Evolutionary conservation across 2,888 invertebrate species (phyloP).

Genomic region (Boloria selene): DNA sequence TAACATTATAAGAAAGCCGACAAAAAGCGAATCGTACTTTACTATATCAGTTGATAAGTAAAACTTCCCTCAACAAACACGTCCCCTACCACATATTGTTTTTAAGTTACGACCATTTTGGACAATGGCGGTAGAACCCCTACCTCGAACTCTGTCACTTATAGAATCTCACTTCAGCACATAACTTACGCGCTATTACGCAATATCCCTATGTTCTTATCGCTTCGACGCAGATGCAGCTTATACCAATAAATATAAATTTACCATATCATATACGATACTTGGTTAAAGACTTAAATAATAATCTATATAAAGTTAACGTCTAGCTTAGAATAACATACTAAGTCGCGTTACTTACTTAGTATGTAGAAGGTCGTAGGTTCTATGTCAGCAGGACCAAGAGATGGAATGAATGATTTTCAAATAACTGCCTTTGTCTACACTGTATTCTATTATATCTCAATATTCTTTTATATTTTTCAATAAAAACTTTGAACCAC

Average conservation of each 20-base stretch:
- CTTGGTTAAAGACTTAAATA: too few relatives aligned
- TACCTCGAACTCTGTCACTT: constrained; percentile 2
- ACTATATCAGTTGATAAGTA: not conserved
- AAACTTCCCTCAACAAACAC: not conserved
- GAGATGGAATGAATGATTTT: too few relatives aligned
- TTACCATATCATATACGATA: not conserved
- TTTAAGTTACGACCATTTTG: constrained; percentile 70
- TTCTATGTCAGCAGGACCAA: too few relatives aligned
- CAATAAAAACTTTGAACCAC: too few relatives aligned
- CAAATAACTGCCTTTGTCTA: too few relatives aligned
- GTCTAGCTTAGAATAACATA: too few relatives aligned
- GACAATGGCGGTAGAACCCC: constrained; percentile 62
- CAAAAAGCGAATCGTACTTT: too few relatives aligned
- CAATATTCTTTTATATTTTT: too few relatives aligned
- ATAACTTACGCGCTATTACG: constrained; percentile 10
- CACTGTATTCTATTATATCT: too few relatives aligned
- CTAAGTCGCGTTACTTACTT: too few relatives aligned
- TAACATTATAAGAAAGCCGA: not conserved
- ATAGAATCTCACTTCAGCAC: constrained; percentile 4
- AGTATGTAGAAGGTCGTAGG: too few relatives aligned
- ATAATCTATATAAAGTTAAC: too few relatives aligned
- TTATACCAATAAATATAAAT: constrained; percentile 6
- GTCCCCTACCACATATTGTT: constrained; percentile 62
- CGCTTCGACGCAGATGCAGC: constrained; percentile 18
- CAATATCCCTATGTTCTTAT: constrained; percentile 13